Evolutionary conservation across 2,888 invertebrate species (phyloP), one percentile per base, ranked within the genome.

Genomic region (Mycalesis mineus): DNA sequence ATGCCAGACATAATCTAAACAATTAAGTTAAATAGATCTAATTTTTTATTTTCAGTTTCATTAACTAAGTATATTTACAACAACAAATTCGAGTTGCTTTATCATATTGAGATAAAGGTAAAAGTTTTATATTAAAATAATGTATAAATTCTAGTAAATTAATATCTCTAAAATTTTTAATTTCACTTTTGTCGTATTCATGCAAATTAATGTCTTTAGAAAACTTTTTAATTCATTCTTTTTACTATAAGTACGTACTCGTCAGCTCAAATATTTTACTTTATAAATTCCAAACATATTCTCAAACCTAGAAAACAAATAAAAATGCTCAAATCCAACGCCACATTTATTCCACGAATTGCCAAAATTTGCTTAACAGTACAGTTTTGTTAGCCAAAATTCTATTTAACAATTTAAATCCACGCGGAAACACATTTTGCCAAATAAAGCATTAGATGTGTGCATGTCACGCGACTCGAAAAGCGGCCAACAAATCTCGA

Each of bases 1-100:
- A 74, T 76, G 77, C 78, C 88, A 88, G 85, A 84, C 81, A 83
- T 84, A 82, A 84, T 84, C 78, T 72, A 82, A 68, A 74, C 74
- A 4, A 1, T 31, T 28, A 33, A 47, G 47, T 47, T n/a, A n/a
- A n/a, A n/a, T n/a, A n/a, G n/a, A n/a, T n/a, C n/a, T n/a, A n/a
- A n/a, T n/a, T n/a, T n/a, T n/a, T n/a, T n/a, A n/a, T n/a, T n/a
- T n/a, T n/a, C n/a, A n/a, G n/a, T n/a, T n/a, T n/a, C n/a, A n/a
- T n/a, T n/a, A n/a, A n/a, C n/a, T n/a, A n/a, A n/a, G n/a, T n/a
- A n/a, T n/a, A n/a, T n/a, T n/a, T n/a, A n/a, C n/a, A n/a, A n/a
- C n/a, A n/a, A n/a, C n/a, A n/a, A n/a, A n/a, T n/a, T n/a, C n/a
- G n/a, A n/a, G n/a, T n/a, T n/a, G n/a, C n/a, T n/a, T n/a, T n/a